These are phyloP conservation scores for Calcarius lapponicus DNA, from an alignment of 2,797 vertebrate genomes.

Conservation along the genomic window DNA sequence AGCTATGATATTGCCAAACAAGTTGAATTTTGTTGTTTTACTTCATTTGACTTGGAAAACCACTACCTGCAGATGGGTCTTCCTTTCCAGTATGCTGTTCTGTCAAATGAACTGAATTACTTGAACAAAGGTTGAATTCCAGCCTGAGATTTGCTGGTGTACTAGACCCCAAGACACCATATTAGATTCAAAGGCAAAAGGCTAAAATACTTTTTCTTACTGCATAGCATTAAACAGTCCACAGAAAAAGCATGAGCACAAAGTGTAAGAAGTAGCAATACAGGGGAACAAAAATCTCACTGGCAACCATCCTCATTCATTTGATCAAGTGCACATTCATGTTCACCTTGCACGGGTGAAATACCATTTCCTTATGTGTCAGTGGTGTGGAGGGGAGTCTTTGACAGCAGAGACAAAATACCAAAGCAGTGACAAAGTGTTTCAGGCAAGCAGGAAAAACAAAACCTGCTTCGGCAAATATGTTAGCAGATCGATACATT, in stretches of 20 bases:
- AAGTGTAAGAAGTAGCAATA: neutral
- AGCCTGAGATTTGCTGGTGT: neutral
- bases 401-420: conserved; percentile 36
- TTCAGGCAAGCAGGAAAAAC: conserved; percentile 42
- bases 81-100: neutral
- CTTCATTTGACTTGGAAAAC: neutral
- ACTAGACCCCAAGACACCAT: neutral
- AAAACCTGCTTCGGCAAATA: conserved; percentile 57
- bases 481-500: conserved; percentile 68
- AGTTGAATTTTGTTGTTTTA: neutral
- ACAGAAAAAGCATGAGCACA: neutral
- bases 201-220: neutral
- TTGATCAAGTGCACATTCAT: neutral
- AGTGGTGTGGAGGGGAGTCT: neutral
- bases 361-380: neutral
- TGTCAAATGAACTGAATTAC: neutral
- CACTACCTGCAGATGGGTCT: neutral
- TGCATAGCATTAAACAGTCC: neutral
- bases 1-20: neutral
- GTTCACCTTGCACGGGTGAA: neutral
- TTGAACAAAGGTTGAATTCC: neutral
- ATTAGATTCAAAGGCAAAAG: neutral
- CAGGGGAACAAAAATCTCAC: neutral
- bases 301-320: neutral
- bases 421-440: conserved; percentile 36